These are phyloP conservation scores for Triplophysa tibetana DNA, from an alignment of 2,113 vertebrate genomes.

Conservation along the genomic window DNA sequence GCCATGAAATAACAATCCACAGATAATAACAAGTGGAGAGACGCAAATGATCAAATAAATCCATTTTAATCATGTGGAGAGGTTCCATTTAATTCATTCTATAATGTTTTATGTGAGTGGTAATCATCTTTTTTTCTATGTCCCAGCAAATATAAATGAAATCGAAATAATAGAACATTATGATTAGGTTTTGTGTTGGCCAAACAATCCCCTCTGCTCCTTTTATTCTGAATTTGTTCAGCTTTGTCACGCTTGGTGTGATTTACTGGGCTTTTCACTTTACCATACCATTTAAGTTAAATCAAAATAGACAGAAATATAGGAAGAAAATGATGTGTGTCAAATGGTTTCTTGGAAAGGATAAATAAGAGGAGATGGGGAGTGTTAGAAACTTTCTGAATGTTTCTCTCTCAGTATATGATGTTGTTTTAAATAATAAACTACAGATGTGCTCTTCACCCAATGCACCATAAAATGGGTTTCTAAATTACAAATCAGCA, in stretches of 20 bases:
- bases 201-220: not conserved
- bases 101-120: not conserved
- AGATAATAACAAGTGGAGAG: constrained; percentile 7
- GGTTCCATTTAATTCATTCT: constrained; percentile 5
- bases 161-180: constrained; percentile 1
- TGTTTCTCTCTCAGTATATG: not conserved
- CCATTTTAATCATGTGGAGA: not conserved
- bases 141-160: not conserved
- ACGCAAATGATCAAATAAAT: constrained; percentile 2
- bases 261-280: no score
- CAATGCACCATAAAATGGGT: constrained; percentile 22
- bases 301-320: no score
- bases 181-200: constrained; percentile 4
- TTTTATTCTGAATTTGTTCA: not conserved
- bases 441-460: not conserved
- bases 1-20: not conserved
- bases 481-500: constrained; percentile 4
- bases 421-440: not conserved
- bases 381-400: no score
- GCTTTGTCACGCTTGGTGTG: no score
- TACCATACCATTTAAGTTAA: no score
- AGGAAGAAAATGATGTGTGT: no score
- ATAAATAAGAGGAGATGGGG: no score
- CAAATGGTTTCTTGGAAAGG: no score
- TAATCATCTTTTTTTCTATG: not conserved